Evolutionary conservation across 1,140 invertebrate genomes (phyloP).

Genomic region (Sarcophaga bullata): DNA sequence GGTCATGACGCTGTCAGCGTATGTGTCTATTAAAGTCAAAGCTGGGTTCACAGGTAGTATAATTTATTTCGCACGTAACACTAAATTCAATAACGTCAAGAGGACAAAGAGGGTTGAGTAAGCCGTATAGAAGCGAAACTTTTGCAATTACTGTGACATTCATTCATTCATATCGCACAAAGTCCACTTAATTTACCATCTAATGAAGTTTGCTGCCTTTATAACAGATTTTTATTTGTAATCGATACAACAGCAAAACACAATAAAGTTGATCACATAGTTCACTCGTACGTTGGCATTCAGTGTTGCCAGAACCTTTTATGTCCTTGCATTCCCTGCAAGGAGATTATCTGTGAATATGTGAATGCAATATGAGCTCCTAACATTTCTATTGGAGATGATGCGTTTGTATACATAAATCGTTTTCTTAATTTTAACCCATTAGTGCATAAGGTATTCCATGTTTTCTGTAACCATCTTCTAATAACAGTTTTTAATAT

Average conservation of each 20-base stretch:
- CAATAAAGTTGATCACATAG: neutral
- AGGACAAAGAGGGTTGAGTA: neutral
- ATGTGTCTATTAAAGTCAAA: neutral
- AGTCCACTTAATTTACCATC: conserved; percentile 13
- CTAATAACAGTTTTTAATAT: too few species aligned
- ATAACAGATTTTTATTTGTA: neutral
- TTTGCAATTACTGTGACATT: neutral
- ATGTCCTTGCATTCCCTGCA: too few species aligned
- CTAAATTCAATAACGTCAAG: neutral
- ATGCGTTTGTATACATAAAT: too few species aligned
- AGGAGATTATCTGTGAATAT: too few species aligned
- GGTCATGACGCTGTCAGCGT: neutral
- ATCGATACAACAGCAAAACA: neutral
- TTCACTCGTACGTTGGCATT: neutral
- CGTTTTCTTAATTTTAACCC: neutral
- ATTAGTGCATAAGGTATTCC: too few species aligned
- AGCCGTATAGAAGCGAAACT: neutral
- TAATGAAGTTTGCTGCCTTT: neutral
- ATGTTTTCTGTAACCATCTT: too few species aligned
- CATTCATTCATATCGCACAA: neutral
- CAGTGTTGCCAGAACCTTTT: too few species aligned
- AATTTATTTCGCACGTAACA: neutral
- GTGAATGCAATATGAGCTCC: too few species aligned
- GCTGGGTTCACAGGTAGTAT: neutral
- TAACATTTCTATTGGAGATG: too few species aligned